Evolutionary conservation across 2,888 invertebrate genomes (phyloP).

Genomic region (Strigamia crassipes): DNA sequence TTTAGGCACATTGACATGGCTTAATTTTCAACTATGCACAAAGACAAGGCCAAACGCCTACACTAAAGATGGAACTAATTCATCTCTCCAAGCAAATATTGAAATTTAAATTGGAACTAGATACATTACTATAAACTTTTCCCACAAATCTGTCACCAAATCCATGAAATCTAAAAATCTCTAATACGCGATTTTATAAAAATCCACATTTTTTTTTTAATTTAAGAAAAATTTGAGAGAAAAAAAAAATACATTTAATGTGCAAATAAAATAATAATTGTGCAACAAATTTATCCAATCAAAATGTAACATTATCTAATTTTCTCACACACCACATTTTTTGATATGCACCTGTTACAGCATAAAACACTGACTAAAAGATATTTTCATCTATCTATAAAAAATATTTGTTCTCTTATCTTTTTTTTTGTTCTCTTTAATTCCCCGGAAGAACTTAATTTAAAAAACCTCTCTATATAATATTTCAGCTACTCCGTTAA

Average conservation of each 20-base stretch:
- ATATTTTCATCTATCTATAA: constrained; percentile 39
- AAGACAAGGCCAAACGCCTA: constrained; percentile 35
- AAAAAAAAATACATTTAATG: background rate
- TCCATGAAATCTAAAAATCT: constrained; percentile 12
- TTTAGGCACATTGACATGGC: constrained; percentile 42
- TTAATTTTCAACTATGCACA: constrained; percentile 40
- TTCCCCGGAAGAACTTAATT: constrained; percentile 37
- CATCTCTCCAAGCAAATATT: constrained; percentile 34
- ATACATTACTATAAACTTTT: constrained; percentile 19
- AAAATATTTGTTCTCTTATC: constrained; percentile 26
- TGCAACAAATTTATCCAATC: background rate
- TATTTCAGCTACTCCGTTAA: constrained; percentile 25
- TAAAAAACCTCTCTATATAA: constrained; percentile 27
- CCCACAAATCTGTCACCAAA: constrained; percentile 40
- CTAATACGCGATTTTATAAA: constrained; percentile 27
- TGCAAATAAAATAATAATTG: constrained; percentile 39
- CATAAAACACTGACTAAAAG: constrained; percentile 39
- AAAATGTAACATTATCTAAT: background rate
- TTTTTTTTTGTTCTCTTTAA: background rate
- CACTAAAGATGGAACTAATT: constrained; percentile 31
- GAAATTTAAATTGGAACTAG: constrained; percentile 31
- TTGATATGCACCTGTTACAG: constrained; percentile 41
- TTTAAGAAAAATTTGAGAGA: background rate
- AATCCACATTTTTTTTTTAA: background rate
- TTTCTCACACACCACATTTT: constrained; percentile 37